A percentile compares a stretch with the other conserved stretches of the same genome.
Evolutionary conservation across 2,888 invertebrate genomes (phyloP).

Genomic region (Cremastinae sp.): DNA sequence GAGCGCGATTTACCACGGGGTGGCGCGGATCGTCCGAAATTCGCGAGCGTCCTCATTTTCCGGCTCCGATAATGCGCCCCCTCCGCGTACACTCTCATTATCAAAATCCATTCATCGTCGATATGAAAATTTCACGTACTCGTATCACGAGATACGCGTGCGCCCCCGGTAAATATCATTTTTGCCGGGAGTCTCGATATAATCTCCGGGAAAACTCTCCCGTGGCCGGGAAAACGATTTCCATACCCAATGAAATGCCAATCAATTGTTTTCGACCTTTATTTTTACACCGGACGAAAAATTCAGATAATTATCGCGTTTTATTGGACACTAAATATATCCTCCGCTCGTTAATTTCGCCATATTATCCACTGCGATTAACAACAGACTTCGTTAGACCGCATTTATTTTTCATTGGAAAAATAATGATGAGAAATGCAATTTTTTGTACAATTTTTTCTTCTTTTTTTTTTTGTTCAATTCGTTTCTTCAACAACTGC

Average conservation of each 20-base stretch:
- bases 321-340: conserved; percentile 7
- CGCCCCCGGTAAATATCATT: conserved; percentile 3
- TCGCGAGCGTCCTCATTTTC: conserved; percentile 48
- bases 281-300: conserved; percentile 5
- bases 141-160: not conserved
- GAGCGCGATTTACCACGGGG: conserved; percentile 47
- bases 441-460: too few species aligned
- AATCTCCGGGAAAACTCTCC: conserved; percentile 33
- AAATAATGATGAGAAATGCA: too few species aligned
- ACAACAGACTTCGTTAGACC: too few species aligned
- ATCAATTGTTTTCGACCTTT: conserved; percentile 14
- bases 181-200: conserved; percentile 16
- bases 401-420: conserved; percentile 15
- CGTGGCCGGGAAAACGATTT: not conserved
- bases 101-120: conserved; percentile 48
- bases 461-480: too few species aligned
- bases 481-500: too few species aligned
- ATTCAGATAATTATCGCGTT: conserved; percentile 15
- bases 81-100: conserved; percentile 52
- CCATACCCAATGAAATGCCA: conserved; percentile 25
- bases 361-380: too few species aligned
- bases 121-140: conserved; percentile 20
- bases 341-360: too few species aligned
- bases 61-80: conserved; percentile 43
- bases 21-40: conserved; percentile 52